Percentiles rank a stretch among this genome's conserved stretches.
Conservation (phyloP, 2,797 vertebrate species). For the Eupleurogrammus muticus region DNA sequence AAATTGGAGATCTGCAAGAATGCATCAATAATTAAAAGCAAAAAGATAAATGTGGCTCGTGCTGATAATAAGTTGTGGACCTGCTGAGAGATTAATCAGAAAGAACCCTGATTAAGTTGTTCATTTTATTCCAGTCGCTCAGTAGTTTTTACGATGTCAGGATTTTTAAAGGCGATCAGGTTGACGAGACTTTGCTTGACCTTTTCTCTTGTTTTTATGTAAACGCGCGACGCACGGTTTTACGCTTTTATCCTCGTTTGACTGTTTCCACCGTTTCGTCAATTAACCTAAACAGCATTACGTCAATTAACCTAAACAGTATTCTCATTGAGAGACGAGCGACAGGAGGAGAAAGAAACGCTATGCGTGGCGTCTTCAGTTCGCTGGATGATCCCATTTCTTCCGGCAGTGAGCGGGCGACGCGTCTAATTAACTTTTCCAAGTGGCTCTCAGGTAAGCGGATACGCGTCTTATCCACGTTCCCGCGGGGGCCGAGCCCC, state of each 20-base stretch:
- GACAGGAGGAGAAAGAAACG: slow-evolving; percentile 25
- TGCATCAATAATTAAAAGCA: neutral
- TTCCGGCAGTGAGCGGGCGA: slow-evolving; percentile 21
- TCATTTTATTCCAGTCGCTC: neutral
- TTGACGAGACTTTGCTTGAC: neutral
- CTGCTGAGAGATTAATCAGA: neutral
- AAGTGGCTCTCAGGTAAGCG: slow-evolving; percentile 38
- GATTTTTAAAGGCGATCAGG: neutral
- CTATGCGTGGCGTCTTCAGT: slow-evolving; percentile 24
- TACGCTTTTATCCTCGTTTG: neutral
- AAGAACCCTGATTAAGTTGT: neutral
- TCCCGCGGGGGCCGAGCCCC: slow-evolving; percentile 51
- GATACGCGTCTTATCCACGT: slow-evolving; percentile 51
- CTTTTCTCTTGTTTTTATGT: slow-evolving; percentile 6
- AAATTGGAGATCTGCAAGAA: neutral
- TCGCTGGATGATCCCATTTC: slow-evolving; percentile 42
- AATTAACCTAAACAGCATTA: slow-evolving; percentile 6
- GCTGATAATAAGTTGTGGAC: neutral
- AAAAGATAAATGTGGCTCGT: neutral
- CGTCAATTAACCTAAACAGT: slow-evolving; percentile 5
- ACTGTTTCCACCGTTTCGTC: neutral
- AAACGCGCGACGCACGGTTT: neutral
- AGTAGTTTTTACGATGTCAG: slow-evolving; percentile 1
- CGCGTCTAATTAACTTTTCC: slow-evolving; percentile 66
- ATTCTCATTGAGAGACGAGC: neutral